Evolutionary conservation across 35 echinoderm and acorn worm genomes (phyloP).

Genomic region (Acanthaster planci): DNA sequence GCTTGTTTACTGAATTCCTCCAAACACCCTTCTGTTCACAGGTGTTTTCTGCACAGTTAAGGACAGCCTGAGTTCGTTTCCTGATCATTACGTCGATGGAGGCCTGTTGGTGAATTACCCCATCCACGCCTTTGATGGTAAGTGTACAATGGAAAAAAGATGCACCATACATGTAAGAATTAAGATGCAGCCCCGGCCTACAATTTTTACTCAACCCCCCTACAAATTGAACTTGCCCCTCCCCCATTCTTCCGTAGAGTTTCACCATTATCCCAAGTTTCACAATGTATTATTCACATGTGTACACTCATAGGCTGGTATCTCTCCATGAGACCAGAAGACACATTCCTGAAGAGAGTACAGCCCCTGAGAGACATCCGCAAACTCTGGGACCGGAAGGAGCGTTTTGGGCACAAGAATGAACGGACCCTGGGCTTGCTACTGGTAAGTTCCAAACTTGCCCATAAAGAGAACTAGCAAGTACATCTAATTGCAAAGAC

Average conservation of each 20-base stretch:
- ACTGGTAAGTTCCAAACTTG: constrained; percentile 57
- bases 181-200: no score
- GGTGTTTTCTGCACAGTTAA: constrained; percentile 79
- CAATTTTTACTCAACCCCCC: no score
- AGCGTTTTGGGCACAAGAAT: constrained; percentile 73
- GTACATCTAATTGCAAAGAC: no score
- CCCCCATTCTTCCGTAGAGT: no score
- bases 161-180: no score
- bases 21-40: constrained; percentile 3
- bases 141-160: neutral
- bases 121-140: constrained; percentile 84
- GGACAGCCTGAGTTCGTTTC: constrained; percentile 29
- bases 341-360: constrained; percentile 69
- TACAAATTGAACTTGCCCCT: neutral
- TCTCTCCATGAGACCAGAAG: constrained; percentile 70
- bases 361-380: constrained; percentile 69
- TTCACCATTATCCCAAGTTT: neutral
- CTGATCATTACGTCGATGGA: constrained; percentile 77
- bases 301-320: constrained; percentile 68
- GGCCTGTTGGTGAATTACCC: constrained; percentile 78
- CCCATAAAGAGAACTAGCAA: no score
- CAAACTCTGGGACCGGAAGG: constrained; percentile 71
- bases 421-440: constrained; percentile 76
- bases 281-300: neutral
- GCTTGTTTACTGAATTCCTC: neutral